These are phyloP conservation scores for Otolemur garnettii DNA, from an alignment of 2,113 vertebrate species.

Conservation along the genomic window DNA sequence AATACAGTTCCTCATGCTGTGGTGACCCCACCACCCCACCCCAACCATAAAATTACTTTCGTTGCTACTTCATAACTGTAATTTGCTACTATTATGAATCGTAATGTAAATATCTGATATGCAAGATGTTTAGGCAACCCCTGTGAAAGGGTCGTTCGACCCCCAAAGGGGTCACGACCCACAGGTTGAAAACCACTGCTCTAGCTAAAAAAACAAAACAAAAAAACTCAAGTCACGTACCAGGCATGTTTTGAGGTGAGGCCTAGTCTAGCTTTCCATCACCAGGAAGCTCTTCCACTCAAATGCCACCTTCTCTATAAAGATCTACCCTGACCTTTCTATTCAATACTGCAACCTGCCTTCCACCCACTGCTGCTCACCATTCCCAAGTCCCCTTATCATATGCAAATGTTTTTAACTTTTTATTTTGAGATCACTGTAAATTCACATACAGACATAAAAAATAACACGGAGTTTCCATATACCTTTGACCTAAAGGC, in stretches of 20 bases:
- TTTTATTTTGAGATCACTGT: conserved; percentile 27
- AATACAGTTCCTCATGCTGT: too few species aligned
- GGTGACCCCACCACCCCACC: too few species aligned
- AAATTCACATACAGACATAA: conserved; percentile 32
- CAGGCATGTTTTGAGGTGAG: background rate
- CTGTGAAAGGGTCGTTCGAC: too few species aligned
- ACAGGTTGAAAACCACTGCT: too few species aligned
- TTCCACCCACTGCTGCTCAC: background rate
- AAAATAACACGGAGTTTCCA: conserved; percentile 9
- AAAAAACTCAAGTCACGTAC: background rate
- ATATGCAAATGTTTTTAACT: background rate
- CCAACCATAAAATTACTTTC: too few species aligned
- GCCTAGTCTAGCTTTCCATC: background rate
- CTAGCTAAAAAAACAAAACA: background rate
- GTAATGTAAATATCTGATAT: too few species aligned
- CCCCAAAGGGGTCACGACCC: too few species aligned
- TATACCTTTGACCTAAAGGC: background rate
- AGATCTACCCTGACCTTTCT: background rate
- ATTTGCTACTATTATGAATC: too few species aligned
- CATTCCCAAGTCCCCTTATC: background rate
- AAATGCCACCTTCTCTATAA: background rate
- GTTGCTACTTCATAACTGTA: too few species aligned
- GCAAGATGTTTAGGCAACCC: too few species aligned
- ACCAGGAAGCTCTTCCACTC: background rate
- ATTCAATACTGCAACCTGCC: background rate